A percentile compares a stretch with the other conserved stretches of the same genome.
Conservation (phyloP, 2,888 invertebrate genomes). For the Chrysolina americana region DNA sequence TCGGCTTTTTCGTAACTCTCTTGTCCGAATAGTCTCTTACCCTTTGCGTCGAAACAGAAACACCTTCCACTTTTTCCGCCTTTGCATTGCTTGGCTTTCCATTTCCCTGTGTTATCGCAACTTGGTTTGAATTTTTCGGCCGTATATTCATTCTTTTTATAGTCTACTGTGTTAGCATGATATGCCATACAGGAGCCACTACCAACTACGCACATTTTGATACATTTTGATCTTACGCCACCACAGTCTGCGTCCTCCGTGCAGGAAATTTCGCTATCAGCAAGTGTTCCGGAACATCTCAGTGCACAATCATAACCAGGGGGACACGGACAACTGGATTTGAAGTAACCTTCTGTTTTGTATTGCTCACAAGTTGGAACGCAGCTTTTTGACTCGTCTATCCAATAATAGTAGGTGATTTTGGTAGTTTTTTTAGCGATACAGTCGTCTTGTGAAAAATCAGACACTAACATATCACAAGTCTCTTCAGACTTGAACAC, state of each 20-base stretch:
- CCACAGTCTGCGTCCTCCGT: conserved; percentile 32
- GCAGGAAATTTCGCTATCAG: conserved; percentile 2
- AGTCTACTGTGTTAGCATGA: conserved; percentile 52
- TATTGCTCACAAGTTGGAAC: conserved; percentile 45
- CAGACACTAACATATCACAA: conserved; percentile 47
- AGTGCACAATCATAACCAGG: conserved; percentile 62
- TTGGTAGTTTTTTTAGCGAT: conserved; percentile 31
- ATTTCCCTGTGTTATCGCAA: conserved; percentile 74
- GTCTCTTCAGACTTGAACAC: conserved; percentile 18
- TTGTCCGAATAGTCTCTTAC: conserved; percentile 78
- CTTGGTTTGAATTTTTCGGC: conserved; percentile 64
- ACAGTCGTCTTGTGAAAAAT: conserved; percentile 54
- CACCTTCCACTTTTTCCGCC: conserved; percentile 78
- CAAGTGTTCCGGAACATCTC: conserved; percentile 49
- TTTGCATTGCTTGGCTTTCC: conserved; percentile 78
- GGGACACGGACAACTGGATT: conserved; percentile 55
- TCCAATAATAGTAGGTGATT: conserved; percentile 42
- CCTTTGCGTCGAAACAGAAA: conserved; percentile 76
- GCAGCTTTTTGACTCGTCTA: conserved; percentile 37
- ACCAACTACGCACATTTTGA: conserved; percentile 37
- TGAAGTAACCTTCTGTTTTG: conserved; percentile 37
- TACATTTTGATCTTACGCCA: conserved; percentile 32
- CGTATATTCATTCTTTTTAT: conserved; percentile 48
- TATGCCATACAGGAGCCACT: conserved; percentile 55
- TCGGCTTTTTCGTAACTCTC: conserved; percentile 73